These are phyloP conservation scores for Cecidostiba fungosa DNA, from an alignment of 2,888 invertebrate species.

Conservation along the genomic window DNA sequence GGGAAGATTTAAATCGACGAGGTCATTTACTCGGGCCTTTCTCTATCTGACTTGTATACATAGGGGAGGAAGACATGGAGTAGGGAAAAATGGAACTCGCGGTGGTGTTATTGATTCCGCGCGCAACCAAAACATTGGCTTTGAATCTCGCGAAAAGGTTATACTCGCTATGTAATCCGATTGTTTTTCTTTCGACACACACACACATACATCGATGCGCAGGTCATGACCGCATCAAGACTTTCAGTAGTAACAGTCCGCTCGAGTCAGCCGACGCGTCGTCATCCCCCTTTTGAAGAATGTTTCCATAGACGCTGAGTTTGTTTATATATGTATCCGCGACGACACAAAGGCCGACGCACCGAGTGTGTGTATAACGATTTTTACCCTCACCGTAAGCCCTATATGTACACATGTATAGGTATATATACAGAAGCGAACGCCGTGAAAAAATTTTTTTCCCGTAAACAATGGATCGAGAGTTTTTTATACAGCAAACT, in stretches of 20 bases:
- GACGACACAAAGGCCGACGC: no score
- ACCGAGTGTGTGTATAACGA: no score
- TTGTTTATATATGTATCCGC: no score
- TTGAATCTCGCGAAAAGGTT: not conserved
- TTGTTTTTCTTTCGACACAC: not conserved
- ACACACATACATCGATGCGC: not conserved
- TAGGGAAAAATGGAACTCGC: slow-evolving; percentile 29
- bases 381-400: no score
- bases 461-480: no score
- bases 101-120: not conserved
- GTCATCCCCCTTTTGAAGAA: not conserved
- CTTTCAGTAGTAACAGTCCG: slow-evolving; percentile 25
- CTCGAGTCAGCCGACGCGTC: slow-evolving; percentile 25
- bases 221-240: not conserved
- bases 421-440: no score
- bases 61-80: not conserved
- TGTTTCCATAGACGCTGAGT: no score
- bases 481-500: no score
- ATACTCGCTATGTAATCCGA: no score
- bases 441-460: no score
- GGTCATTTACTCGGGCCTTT: not conserved
- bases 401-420: no score
- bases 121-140: slow-evolving; percentile 27
- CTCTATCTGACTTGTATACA: not conserved
- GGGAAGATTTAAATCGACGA: not conserved